phyloP scores from a whole-genome alignment of 2,797 vertebrate genomes.

The Poeciliopsis turneri region DNA sequence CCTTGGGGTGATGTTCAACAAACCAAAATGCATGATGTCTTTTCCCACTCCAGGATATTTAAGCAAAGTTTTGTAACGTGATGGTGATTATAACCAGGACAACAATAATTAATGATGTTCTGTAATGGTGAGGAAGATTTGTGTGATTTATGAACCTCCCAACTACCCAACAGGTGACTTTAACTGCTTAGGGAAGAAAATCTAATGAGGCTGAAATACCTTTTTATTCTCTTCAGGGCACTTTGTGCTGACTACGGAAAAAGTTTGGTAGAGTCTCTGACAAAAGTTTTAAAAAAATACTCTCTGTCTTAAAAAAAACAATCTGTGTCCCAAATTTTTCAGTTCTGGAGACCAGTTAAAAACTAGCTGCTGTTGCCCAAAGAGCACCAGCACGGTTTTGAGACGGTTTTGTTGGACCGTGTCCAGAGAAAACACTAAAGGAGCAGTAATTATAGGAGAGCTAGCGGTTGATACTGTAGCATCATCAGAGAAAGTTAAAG shows the following conservation, averaged over 20 bases:
- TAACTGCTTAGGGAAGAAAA: background rate
- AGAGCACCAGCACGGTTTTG: background rate
- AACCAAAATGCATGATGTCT: constrained; percentile 33
- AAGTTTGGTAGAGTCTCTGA: background rate
- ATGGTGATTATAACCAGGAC: constrained; percentile 51
- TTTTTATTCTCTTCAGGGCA: background rate
- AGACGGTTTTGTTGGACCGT: background rate
- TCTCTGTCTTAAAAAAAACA: background rate
- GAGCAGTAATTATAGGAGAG: background rate
- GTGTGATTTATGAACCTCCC: constrained; percentile 7
- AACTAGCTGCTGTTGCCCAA: background rate
- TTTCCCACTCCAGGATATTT: constrained; percentile 39
- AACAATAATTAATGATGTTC: constrained; percentile 32
- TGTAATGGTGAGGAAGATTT: constrained; percentile 32
- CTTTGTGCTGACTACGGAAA: background rate
- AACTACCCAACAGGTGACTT: constrained; percentile 12
- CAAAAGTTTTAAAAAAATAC: background rate
- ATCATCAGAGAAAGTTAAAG: background rate
- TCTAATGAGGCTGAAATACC: background rate
- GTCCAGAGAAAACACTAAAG: background rate
- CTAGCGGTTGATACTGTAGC: background rate
- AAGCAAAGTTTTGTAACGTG: constrained; percentile 45
- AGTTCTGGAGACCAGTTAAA: background rate
- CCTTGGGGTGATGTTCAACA: constrained; percentile 47
- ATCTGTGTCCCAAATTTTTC: background rate